Evolutionary conservation across 2,113 vertebrate species (phyloP).

Genomic region (Petromus typicus): DNA sequence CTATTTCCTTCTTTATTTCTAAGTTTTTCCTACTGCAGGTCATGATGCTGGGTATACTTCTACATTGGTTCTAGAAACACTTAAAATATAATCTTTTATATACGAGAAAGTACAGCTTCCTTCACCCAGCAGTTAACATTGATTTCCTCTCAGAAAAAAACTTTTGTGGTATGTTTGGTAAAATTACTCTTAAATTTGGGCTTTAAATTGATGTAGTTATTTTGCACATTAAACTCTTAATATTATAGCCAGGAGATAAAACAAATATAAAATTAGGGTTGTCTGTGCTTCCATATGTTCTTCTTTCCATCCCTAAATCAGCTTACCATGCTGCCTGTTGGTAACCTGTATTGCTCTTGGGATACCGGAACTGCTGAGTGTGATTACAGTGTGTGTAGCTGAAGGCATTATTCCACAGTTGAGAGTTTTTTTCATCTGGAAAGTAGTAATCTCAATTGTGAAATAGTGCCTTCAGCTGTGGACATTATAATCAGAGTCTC

Average conservation of each 20-base stretch:
- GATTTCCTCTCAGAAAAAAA: background rate
- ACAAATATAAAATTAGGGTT: constrained; percentile 35
- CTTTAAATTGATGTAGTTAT: background rate
- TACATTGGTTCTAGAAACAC: constrained; percentile 3
- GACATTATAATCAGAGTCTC: constrained; percentile 81
- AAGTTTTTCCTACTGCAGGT: constrained; percentile 27
- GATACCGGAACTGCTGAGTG: constrained; percentile 65
- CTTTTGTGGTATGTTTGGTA: background rate
- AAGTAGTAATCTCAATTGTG: constrained; percentile 80
- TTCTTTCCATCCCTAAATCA: constrained; percentile 10
- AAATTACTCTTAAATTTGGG: constrained; percentile 26
- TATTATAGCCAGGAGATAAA: background rate
- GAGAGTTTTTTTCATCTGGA: constrained; percentile 73
- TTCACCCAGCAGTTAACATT: background rate
- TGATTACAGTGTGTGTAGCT: constrained; percentile 79
- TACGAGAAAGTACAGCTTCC: background rate
- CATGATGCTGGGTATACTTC: background rate
- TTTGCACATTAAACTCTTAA: background rate
- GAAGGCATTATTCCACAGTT: constrained; percentile 75
- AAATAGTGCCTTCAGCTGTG: constrained; percentile 83
- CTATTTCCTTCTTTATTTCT: constrained; percentile 36
- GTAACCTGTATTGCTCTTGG: constrained; percentile 61
- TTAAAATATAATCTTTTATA: background rate
- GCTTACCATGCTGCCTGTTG: constrained; percentile 14
- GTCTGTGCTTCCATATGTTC: background rate